These are phyloP conservation scores for Nipponia nippon DNA, from an alignment of 2,113 vertebrate species.

Conservation along the genomic window DNA sequence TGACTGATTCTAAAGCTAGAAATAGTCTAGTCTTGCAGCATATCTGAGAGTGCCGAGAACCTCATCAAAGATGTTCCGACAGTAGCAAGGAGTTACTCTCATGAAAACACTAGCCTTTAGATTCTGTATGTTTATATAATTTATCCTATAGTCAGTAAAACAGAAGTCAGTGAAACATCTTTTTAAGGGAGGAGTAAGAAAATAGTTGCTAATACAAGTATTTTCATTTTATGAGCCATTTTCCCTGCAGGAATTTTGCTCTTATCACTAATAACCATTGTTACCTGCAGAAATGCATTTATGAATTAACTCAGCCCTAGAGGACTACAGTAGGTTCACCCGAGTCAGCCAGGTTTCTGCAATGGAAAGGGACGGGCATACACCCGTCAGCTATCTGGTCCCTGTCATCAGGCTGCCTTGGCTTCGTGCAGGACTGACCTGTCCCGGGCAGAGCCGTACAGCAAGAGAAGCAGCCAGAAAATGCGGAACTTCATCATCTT, in stretches of 20 bases:
- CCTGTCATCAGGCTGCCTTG: not conserved
- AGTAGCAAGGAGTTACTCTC: not conserved
- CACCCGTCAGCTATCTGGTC: too few species aligned
- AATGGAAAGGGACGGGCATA: not conserved
- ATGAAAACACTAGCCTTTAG: not conserved
- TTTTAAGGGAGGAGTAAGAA: not conserved
- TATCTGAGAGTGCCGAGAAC: not conserved
- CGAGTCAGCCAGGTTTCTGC: not conserved
- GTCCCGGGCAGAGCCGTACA: not conserved
- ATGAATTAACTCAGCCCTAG: not conserved
- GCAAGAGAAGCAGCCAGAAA: not conserved
- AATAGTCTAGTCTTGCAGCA: not conserved
- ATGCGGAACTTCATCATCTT: not conserved
- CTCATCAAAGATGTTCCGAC: not conserved
- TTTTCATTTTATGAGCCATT: not conserved
- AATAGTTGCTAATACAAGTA: not conserved
- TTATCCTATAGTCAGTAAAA: not conserved
- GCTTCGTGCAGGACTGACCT: not conserved
- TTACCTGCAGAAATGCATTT: not conserved
- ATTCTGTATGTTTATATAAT: not conserved
- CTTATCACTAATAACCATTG: not conserved
- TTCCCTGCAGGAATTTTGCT: not conserved
- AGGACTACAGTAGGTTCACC: not conserved
- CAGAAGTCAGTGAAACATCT: not conserved
- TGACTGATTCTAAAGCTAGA: not conserved